phyloP scores from a whole-genome alignment of 2,888 invertebrate species.

The Acronicta aceris region DNA sequence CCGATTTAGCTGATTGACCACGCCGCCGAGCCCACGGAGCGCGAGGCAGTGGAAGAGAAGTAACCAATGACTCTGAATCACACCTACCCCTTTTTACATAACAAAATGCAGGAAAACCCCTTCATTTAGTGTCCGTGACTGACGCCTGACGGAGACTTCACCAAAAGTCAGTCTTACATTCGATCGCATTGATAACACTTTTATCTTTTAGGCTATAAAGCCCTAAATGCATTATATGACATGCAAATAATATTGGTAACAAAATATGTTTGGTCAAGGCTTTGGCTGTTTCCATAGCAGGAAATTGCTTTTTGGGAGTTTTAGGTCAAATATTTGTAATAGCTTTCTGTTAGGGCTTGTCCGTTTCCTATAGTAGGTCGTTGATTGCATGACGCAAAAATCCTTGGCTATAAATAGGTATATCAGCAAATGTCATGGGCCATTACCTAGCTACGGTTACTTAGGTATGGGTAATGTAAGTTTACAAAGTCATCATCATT shows the following conservation, averaged over 20 bases:
- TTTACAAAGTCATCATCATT: too few relatives aligned
- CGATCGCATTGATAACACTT: background rate
- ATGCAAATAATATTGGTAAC: background rate
- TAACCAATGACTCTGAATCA: too few relatives aligned
- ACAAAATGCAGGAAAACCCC: conserved; percentile 20
- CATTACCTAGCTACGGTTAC: too few relatives aligned
- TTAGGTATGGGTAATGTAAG: too few relatives aligned
- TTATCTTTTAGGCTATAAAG: background rate
- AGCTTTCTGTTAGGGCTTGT: conserved; percentile 8
- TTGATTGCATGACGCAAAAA: background rate
- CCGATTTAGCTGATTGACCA: too few relatives aligned
- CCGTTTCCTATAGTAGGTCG: conserved; percentile 4
- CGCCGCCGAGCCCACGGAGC: too few relatives aligned
- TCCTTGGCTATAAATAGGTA: background rate
- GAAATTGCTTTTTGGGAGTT: conserved; percentile 32
- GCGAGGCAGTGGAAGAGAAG: too few relatives aligned
- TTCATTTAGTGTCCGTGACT: conserved; percentile 1
- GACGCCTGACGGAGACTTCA: background rate
- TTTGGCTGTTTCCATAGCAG: conserved; percentile 15
- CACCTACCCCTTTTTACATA: too few relatives aligned
- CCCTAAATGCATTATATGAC: conserved; percentile 5
- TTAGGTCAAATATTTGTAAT: conserved; percentile 24
- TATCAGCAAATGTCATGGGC: too few relatives aligned
- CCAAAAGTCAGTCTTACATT: background rate
- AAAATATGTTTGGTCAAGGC: conserved; percentile 27